Percentiles rank a stretch among this genome's conserved stretches.
Conservation (phyloP, 2,888 invertebrate genomes). For the Hydriomena furcata region DNA sequence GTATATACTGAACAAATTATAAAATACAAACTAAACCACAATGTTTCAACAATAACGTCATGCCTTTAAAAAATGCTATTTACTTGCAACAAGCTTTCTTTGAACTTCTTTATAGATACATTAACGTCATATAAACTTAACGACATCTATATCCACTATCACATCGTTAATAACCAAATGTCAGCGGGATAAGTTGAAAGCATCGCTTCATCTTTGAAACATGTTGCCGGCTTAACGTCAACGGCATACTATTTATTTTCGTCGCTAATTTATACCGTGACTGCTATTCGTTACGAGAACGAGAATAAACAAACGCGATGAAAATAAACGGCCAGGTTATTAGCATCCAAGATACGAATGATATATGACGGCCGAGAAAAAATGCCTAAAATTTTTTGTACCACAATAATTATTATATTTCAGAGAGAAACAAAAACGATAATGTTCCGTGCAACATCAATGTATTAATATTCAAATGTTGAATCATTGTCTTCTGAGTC, state of each 20-base stretch:
- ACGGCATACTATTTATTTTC: slow-evolving; percentile 62
- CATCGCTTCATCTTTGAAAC: slow-evolving; percentile 31
- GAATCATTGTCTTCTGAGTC: slow-evolving; percentile 22
- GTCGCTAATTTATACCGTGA: slow-evolving; percentile 66
- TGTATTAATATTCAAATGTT: slow-evolving; percentile 27
- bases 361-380: slow-evolving; percentile 27
- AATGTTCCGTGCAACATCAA: slow-evolving; percentile 8
- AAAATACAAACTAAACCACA: no score
- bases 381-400: slow-evolving; percentile 4
- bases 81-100: slow-evolving; percentile 3
- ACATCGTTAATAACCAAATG: slow-evolving; percentile 27
- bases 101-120: slow-evolving; percentile 17
- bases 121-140: slow-evolving; percentile 22
- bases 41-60: no score
- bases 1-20: no score
- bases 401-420: slow-evolving; percentile 5
- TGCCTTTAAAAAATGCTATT: slow-evolving; percentile 3
- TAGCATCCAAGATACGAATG: slow-evolving; percentile 37
- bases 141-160: slow-evolving; percentile 23
- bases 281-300: slow-evolving; percentile 39
- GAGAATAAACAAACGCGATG: slow-evolving; percentile 42
- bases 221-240: slow-evolving; percentile 54
- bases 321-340: slow-evolving; percentile 43
- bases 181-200: slow-evolving; percentile 30
- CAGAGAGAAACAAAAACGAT: slow-evolving; percentile 10